phyloP scores from a whole-genome alignment of 2,113 vertebrate species.

The Saccopteryx leptura region DNA sequence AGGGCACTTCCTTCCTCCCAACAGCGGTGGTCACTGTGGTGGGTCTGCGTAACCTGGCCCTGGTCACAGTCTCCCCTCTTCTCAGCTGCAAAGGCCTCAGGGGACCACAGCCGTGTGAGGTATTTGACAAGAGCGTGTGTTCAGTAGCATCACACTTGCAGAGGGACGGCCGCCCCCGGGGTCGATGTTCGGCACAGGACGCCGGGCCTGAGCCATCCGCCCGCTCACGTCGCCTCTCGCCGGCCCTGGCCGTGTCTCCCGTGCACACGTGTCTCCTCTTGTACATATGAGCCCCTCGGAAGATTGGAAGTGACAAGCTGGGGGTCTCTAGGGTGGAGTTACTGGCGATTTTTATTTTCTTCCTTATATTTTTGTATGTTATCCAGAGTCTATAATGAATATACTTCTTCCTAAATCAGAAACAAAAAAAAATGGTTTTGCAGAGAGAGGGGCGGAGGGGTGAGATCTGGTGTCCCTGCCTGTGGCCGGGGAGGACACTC shows the following conservation, averaged over 20 bases:
- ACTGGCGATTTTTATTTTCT: neutral
- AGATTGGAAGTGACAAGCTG: rapidly evolving
- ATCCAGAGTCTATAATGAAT: rapidly evolving
- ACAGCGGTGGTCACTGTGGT: rapidly evolving
- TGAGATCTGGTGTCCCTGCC: too few species aligned
- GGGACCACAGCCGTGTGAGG: neutral
- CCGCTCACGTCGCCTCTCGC: too few species aligned
- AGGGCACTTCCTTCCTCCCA: neutral
- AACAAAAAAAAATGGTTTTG: rapidly evolving
- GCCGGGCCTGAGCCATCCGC: neutral
- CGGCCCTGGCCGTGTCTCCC: neutral
- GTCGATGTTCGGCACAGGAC: neutral
- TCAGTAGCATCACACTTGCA: rapidly evolving
- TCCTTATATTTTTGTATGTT: neutral
- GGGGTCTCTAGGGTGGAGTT: neutral
- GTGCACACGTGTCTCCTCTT: rapidly evolving
- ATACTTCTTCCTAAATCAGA: neutral
- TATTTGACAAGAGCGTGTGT: rapidly evolving
- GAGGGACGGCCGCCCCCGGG: neutral
- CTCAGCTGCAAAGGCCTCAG: neutral
- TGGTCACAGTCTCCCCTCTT: neutral
- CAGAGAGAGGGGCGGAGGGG: neutral
- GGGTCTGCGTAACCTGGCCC: neutral
- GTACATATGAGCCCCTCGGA: rapidly evolving
- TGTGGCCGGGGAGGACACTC: too few species aligned